phyloP scores from a whole-genome alignment of 2,888 invertebrate species.

The Torymus auratus region DNA sequence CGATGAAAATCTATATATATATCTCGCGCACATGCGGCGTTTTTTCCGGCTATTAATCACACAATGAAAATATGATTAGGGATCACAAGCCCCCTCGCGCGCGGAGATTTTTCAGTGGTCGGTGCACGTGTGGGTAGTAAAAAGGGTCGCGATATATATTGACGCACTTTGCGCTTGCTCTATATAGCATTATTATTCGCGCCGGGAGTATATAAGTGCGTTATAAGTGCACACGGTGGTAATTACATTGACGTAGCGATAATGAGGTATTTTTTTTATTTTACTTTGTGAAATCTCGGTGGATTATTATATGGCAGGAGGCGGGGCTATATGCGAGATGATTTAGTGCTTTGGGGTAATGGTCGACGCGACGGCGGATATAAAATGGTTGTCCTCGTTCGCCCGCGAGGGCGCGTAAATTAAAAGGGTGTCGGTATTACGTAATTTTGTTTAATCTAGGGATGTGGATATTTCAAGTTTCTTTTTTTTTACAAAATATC shows the following conservation, averaged over 20 bases:
- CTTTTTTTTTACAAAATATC: no score
- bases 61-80: constrained; percentile 55
- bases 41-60: constrained; percentile 46
- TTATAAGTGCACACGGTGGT: constrained; percentile 19
- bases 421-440: no score
- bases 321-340: no score
- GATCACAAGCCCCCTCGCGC: constrained; percentile 14
- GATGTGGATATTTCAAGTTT: no score
- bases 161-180: constrained; percentile 38
- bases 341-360: no score
- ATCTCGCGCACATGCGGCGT: neutral
- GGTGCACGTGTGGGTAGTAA: constrained; percentile 2
- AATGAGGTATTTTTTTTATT: constrained; percentile 47
- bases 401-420: no score
- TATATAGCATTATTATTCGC: constrained; percentile 1
- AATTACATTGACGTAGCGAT: constrained; percentile 37
- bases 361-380: no score
- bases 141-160: constrained; percentile 34
- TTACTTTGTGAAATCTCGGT: constrained; percentile 23
- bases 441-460: no score
- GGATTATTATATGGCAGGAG: neutral
- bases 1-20: neutral
- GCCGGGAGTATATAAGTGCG: constrained; percentile 15
- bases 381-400: no score
- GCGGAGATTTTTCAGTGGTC: constrained; percentile 41